phyloP scores from a whole-genome alignment of 64 coral and sea anemone genomes.

The Porites lutea region DNA sequence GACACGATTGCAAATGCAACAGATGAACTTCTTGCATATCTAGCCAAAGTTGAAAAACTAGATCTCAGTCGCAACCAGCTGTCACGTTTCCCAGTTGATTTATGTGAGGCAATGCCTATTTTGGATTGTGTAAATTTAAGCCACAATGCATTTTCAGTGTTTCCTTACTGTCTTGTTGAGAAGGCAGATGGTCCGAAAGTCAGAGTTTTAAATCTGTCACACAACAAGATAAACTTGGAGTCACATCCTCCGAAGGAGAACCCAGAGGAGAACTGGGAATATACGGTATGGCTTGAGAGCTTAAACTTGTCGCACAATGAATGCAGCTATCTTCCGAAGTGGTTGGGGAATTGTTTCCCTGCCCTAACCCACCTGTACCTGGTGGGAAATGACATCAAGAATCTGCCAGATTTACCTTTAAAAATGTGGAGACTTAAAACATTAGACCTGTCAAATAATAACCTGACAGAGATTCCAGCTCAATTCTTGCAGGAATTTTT shows the following conservation, averaged over 20 bases:
- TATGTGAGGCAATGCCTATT: slow-evolving; percentile 81
- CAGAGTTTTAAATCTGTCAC: slow-evolving; percentile 65
- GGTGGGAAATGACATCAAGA: slow-evolving; percentile 67
- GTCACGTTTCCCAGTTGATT: slow-evolving; percentile 54
- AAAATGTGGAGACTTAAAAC: slow-evolving; percentile 70
- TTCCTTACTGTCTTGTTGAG: slow-evolving; percentile 67
- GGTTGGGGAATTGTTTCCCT: slow-evolving; percentile 73
- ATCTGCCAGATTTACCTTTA: slow-evolving; percentile 48
- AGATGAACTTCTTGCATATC: slow-evolving; percentile 33
- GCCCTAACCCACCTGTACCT: slow-evolving; percentile 68
- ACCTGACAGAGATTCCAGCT: slow-evolving; percentile 64
- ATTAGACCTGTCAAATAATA: slow-evolving; percentile 84
- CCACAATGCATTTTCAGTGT: slow-evolving; percentile 70
- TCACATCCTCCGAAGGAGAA: neutral
- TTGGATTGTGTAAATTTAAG: slow-evolving; percentile 78
- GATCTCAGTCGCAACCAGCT: slow-evolving; percentile 90
- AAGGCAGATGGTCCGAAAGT: neutral
- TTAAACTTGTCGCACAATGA: slow-evolving; percentile 76
- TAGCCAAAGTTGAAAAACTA: slow-evolving; percentile 84
- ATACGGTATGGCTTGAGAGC: slow-evolving; percentile 60
- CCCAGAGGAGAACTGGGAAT: neutral
- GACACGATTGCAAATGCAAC: slow-evolving; percentile 56
- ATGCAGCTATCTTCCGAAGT: slow-evolving; percentile 65
- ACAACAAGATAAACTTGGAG: slow-evolving; percentile 65
- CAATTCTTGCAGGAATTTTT: slow-evolving; percentile 59